Conservation (phyloP, 2,797 vertebrate species). For the Manis javanica region DNA sequence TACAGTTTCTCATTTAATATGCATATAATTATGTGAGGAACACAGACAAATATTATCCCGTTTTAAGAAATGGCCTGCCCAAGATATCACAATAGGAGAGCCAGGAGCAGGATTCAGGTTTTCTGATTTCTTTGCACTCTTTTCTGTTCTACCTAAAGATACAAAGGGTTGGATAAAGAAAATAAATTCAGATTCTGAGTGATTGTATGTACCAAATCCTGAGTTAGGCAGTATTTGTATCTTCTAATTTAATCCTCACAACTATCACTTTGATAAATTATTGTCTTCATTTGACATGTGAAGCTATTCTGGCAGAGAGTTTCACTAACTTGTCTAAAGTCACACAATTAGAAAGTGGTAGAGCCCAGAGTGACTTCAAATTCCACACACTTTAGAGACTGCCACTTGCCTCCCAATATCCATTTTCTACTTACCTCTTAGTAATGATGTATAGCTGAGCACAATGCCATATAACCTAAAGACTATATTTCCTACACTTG, state of each 20-base stretch:
- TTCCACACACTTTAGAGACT: not conserved
- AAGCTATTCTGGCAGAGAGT: not conserved
- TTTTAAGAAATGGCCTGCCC: not conserved
- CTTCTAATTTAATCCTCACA: not conserved
- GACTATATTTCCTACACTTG: not conserved
- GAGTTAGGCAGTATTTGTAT: not conserved
- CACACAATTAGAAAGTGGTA: not conserved
- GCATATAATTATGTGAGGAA: not conserved
- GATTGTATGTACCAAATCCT: not conserved
- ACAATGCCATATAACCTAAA: not conserved
- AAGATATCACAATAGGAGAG: not conserved
- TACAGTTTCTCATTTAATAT: not conserved
- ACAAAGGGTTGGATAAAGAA: constrained; percentile 11
- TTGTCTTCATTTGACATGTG: not conserved
- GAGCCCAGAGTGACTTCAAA: not conserved
- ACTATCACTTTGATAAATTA: not conserved
- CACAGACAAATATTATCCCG: not conserved
- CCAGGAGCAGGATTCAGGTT: not conserved
- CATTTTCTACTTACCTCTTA: not conserved
- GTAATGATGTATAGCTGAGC: not conserved
- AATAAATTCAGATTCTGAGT: constrained; percentile 24
- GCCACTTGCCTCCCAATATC: not conserved
- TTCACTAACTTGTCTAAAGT: not conserved
- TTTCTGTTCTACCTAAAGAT: constrained; percentile 24
- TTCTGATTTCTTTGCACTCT: not conserved